Evolutionary conservation across 2,888 invertebrate species (phyloP).

Genomic region (Tiliacea citrago): DNA sequence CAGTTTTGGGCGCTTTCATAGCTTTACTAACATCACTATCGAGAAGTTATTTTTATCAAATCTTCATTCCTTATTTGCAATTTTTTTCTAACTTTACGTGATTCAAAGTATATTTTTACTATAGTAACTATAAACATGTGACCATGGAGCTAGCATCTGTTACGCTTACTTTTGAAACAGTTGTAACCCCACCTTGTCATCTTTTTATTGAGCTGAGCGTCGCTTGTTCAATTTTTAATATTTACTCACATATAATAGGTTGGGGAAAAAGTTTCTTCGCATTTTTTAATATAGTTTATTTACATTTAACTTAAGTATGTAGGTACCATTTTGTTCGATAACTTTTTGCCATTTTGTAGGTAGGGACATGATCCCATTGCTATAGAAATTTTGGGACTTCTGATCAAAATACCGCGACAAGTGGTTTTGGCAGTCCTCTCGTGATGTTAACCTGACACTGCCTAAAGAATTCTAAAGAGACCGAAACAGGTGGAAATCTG

Average conservation of each 20-base stretch:
- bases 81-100: neutral
- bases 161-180: slow-evolving; percentile 13
- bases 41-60: neutral
- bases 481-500: too few species aligned
- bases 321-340: too few species aligned
- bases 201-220: slow-evolving; percentile 64
- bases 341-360: too few species aligned
- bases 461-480: too few species aligned
- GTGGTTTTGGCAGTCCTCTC: too few species aligned
- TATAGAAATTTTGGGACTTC: too few species aligned
- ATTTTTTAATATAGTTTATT: too few species aligned
- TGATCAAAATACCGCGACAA: too few species aligned
- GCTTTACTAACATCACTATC: slow-evolving; percentile 8
- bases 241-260: slow-evolving; percentile 40
- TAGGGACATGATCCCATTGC: too few species aligned
- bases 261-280: too few species aligned
- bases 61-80: neutral
- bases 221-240: slow-evolving; percentile 61
- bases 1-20: slow-evolving; percentile 17
- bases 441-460: too few species aligned
- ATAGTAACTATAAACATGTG: slow-evolving; percentile 32
- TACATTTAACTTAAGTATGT: too few species aligned
- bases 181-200: slow-evolving; percentile 63
- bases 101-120: slow-evolving; percentile 52
- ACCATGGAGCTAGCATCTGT: slow-evolving; percentile 49